phyloP scores from a whole-genome alignment of 2,797 vertebrate species.

The Ataeniobius toweri region DNA sequence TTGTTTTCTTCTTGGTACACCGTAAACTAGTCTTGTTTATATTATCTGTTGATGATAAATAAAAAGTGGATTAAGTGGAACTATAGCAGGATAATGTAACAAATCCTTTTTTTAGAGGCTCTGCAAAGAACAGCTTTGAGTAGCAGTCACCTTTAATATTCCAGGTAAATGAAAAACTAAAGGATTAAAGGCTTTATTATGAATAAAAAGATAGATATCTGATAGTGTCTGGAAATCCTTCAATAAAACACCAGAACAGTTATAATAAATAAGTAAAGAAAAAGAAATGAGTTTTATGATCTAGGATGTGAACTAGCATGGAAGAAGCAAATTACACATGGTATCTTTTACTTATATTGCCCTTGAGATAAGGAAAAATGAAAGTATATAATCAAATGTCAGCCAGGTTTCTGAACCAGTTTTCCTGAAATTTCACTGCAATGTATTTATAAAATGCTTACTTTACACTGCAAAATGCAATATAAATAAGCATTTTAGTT shows the following conservation, averaged over 20 bases:
- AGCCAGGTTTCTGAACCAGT: too few species aligned
- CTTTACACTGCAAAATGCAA: neutral
- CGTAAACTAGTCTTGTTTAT: constrained; percentile 27
- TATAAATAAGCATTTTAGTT: neutral
- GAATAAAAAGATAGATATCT: neutral
- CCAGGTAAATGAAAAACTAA: constrained; percentile 4
- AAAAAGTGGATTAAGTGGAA: neutral
- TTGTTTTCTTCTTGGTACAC: neutral
- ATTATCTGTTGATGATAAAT: constrained; percentile 15
- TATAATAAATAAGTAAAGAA: neutral
- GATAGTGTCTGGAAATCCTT: neutral
- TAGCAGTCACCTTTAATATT: constrained; percentile 9
- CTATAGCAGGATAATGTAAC: neutral
- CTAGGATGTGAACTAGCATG: neutral
- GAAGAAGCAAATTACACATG: neutral
- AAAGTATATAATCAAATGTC: neutral
- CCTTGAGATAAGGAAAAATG: neutral
- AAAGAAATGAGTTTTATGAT: constrained; percentile 14
- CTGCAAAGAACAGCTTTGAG: constrained; percentile 8
- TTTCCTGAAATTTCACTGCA: too few species aligned
- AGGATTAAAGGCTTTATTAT: neutral
- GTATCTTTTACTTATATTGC: neutral
- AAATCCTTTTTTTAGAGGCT: constrained; percentile 15
- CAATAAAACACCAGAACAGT: neutral
- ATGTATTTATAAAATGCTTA: neutral